These are phyloP conservation scores for Podabrus alpinus DNA, from an alignment of 2,888 invertebrate species.

Conservation along the genomic window DNA sequence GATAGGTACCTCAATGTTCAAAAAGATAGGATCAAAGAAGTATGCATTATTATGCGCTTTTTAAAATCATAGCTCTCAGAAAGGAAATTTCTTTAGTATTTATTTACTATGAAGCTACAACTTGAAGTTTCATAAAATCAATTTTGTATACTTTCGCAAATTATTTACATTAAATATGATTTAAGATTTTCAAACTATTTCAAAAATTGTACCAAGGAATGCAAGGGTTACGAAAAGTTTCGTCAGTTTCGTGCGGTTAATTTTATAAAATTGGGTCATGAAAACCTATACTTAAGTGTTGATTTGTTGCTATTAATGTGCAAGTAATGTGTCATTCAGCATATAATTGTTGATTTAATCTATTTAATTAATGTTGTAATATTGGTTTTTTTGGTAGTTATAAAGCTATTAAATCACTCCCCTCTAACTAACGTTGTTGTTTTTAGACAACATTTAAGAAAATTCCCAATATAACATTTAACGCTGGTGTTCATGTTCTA, in stretches of 20 bases:
- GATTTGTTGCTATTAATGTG: conserved; percentile 23
- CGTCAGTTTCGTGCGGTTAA: not conserved
- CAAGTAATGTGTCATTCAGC: conserved; percentile 22
- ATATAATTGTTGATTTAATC: conserved; percentile 30
- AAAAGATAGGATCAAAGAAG: not conserved
- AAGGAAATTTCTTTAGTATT: not conserved
- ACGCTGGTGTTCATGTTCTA: not conserved
- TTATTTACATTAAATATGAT: not conserved
- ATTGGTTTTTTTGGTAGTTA: conserved; percentile 35
- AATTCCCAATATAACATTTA: not conserved
- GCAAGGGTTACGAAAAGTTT: not conserved
- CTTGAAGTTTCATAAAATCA: too few species aligned
- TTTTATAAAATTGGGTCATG: not conserved
- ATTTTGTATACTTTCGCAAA: not conserved
- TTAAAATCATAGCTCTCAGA: not conserved
- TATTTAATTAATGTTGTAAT: conserved; percentile 29
- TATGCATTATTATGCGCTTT: not conserved
- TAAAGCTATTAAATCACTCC: conserved; percentile 36
- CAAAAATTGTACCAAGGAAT: not conserved
- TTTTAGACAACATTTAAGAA: not conserved
- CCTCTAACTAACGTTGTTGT: conserved; percentile 19
- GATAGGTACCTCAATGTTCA: not conserved
- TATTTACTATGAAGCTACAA: too few species aligned
- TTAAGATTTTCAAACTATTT: not conserved
- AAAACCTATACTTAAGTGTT: conserved; percentile 19